These are phyloP conservation scores for Phenganax stokvisi DNA, from an alignment of 92 coral and sea anemone genomes.

Conservation along the genomic window DNA sequence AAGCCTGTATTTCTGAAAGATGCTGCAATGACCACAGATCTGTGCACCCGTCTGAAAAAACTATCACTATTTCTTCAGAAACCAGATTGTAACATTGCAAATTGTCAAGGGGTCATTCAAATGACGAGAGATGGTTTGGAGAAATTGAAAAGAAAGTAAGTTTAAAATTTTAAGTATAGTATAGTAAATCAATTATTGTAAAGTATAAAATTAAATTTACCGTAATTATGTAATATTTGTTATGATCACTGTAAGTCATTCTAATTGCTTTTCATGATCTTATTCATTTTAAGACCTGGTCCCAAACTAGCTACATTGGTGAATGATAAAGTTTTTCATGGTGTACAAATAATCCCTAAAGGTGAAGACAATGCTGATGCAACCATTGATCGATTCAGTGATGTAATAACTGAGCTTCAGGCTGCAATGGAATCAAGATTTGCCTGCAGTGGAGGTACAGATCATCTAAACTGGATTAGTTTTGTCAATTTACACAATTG, in stretches of 20 bases:
- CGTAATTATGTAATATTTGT: neutral
- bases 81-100: constrained; percentile 17
- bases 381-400: constrained; percentile 3
- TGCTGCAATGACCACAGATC: constrained; percentile 29
- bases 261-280: too few species aligned
- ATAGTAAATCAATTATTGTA: too few species aligned
- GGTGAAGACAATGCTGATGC: constrained; percentile 4
- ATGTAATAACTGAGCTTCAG: neutral
- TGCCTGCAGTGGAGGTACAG: neutral
- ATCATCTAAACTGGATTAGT: constrained; percentile 30
- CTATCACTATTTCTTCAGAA: constrained; percentile 25
- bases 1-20: neutral
- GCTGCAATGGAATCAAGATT: constrained; percentile 3
- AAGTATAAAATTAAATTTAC: neutral
- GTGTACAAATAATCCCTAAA: too few species aligned
- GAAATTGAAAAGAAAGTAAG: too few species aligned
- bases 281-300: constrained; percentile 16
- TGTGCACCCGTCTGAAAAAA: constrained; percentile 1
- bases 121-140: too few species aligned
- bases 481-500: neutral
- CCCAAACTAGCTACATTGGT: constrained; percentile 16
- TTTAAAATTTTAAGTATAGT: too few species aligned
- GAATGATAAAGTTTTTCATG: neutral
- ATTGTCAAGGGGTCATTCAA: neutral
- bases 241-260: too few species aligned